Conservation (phyloP, 2,888 invertebrate genomes). For the Eupithecia dodoneata region DNA sequence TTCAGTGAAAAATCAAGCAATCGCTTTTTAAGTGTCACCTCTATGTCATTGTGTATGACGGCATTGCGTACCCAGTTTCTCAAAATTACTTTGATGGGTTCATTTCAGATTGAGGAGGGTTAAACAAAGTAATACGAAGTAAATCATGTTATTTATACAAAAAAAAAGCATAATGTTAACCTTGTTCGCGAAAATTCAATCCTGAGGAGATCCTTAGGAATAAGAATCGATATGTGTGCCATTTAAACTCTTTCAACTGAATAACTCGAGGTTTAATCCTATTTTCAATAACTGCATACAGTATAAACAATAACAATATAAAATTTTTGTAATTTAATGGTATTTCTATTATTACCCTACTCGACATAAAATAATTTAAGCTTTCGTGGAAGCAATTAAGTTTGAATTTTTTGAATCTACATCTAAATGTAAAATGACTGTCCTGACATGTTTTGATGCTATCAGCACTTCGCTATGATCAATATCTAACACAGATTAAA, state of each 20-base stretch:
- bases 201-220: too few species aligned
- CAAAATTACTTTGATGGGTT: neutral
- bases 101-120: too few species aligned
- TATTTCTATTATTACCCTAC: neutral
- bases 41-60: neutral
- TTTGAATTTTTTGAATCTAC: neutral
- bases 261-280: neutral
- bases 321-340: neutral
- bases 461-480: neutral
- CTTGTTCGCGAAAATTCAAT: too few species aligned
- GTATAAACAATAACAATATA: neutral
- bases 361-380: neutral
- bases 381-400: neutral
- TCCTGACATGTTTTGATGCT: neutral
- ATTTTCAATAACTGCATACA: neutral
- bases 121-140: too few species aligned
- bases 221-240: too few species aligned
- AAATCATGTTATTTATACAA: too few species aligned
- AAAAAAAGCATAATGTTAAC: too few species aligned
- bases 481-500: neutral
- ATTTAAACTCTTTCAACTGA: neutral
- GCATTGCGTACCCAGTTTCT: neutral
- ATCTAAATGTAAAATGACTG: neutral
- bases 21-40: neutral
- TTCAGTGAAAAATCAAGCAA: slow-evolving; percentile 1